Evolutionary conservation across 2,797 vertebrate genomes (phyloP), one percentile per base, ranked within the genome.

Genomic region (Benthosema pterotum): DNA sequence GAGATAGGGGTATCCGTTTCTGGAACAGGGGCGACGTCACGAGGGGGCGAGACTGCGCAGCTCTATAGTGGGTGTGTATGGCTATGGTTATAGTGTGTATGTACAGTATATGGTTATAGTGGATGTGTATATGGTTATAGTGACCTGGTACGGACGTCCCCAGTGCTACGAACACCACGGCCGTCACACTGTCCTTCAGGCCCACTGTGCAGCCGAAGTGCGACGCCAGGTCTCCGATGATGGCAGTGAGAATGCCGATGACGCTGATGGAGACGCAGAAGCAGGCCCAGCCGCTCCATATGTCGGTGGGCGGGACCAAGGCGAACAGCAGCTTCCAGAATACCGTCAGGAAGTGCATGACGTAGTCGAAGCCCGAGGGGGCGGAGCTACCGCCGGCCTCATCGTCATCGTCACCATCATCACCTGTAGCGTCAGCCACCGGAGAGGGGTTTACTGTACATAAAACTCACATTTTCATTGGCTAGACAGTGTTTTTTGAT

Each of bases 291-390:
- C 97, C 97, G 0, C 94, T 99, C 93, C 95, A 96, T 90, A 96
- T 96, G 71, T 98, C 96, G 2, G 97, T 98, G 0, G 97, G 97
- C 12, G 97, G 97, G 9, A 99, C 97, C 0, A 97, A 93, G 51
- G 95, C 97, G 48, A 99, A 99, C 57, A 97, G 86, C 57, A 99
- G 91, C 88, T 99, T 99, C 97, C 97, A 99, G 93, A 99, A 97
- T 64, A 99, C 90, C 0, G 97, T 99, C 82, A 99, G 93, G 83
- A 98, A 99, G 91, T 99, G 97, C 94, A 98, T 96, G 82, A 97
- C 90, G 0, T 99, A 99, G 84, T 99, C 97, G 0, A 95, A 96
- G 72, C 96, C 96, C 59, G 97, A 98, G 2, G 97, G 97, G 64
- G 2, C 96, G 97, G 64, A 94, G 85, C 77, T 69, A 95, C 94